A percentile compares a stretch with the other conserved stretches of the same genome.
These are phyloP conservation scores for Cryptocephalus moraei DNA, from an alignment of 2,888 invertebrate genomes.

Conservation along the genomic window DNA sequence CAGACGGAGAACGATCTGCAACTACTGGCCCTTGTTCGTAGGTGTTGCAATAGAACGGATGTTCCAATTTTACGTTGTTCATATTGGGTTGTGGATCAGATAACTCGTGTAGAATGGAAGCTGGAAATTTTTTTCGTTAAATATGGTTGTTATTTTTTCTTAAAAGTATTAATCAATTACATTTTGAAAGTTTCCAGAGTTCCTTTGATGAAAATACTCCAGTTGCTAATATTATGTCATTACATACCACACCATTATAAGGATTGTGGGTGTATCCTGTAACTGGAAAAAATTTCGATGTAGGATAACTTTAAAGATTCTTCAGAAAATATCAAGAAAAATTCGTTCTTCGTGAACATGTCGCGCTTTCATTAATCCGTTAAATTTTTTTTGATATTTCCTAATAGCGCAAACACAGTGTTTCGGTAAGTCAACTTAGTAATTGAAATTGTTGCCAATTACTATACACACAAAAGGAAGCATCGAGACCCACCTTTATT, in stretches of 20 bases:
- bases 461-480: conserved; percentile 10
- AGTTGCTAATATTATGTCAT: conserved; percentile 98
- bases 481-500: conserved; percentile 50
- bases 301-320: background rate
- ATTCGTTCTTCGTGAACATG: too few species aligned
- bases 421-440: background rate
- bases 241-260: conserved; percentile 96
- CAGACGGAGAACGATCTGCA: conserved; percentile 37
- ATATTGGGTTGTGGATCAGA: conserved; percentile 57
- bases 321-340: too few species aligned
- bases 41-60: conserved; percentile 73
- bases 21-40: conserved; percentile 58
- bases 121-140: conserved; percentile 40
- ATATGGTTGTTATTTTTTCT: background rate
- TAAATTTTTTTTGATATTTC: too few species aligned
- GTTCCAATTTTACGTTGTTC: conserved; percentile 73
- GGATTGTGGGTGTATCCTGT: conserved; percentile 87
- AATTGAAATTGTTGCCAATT: conserved; percentile 20
- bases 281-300: conserved; percentile 22
- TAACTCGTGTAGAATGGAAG: conserved; percentile 88
- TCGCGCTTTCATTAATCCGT: too few species aligned
- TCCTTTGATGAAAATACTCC: conserved; percentile 99
- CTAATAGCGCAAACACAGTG: too few species aligned
- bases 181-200: conserved; percentile 95
- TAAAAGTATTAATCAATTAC: conserved; percentile 22